Conservation (phyloP, 1,140 invertebrate species). For the Magallana ariakensis region DNA sequence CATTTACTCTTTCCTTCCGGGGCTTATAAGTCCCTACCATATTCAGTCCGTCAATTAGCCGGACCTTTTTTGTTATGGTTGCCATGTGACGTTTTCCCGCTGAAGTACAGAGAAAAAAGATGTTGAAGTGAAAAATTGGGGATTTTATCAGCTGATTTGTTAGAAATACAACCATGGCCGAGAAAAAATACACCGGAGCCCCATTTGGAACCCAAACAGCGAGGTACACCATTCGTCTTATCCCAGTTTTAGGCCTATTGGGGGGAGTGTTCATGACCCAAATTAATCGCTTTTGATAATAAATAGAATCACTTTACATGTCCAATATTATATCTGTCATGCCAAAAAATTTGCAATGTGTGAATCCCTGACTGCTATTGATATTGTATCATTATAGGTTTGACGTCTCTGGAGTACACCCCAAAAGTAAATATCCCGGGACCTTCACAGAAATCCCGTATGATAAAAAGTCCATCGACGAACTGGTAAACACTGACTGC, state of each 20-base stretch:
- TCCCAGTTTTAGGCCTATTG: neutral
- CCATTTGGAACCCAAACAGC: constrained; percentile 77
- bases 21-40: no score
- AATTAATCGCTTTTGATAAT: neutral
- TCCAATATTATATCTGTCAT: neutral
- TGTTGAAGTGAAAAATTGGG: constrained; percentile 25
- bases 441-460: constrained; percentile 77
- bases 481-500: constrained; percentile 66
- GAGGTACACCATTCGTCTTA: constrained; percentile 64
- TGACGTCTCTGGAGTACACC: constrained; percentile 77
- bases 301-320: neutral
- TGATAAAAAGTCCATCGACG: constrained; percentile 70
- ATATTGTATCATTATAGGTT: constrained; percentile 64
- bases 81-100: constrained; percentile 69
- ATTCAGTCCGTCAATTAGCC: neutral
- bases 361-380: no score
- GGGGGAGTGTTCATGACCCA: neutral
- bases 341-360: neutral
- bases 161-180: constrained; percentile 63
- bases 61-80: constrained; percentile 52
- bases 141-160: neutral
- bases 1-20: no score
- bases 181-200: constrained; percentile 75
- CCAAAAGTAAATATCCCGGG: constrained; percentile 75
- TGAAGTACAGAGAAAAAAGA: constrained; percentile 51